Evolutionary conservation across 2,797 vertebrate genomes (phyloP).

Genomic region (Sciurus carolinensis): DNA sequence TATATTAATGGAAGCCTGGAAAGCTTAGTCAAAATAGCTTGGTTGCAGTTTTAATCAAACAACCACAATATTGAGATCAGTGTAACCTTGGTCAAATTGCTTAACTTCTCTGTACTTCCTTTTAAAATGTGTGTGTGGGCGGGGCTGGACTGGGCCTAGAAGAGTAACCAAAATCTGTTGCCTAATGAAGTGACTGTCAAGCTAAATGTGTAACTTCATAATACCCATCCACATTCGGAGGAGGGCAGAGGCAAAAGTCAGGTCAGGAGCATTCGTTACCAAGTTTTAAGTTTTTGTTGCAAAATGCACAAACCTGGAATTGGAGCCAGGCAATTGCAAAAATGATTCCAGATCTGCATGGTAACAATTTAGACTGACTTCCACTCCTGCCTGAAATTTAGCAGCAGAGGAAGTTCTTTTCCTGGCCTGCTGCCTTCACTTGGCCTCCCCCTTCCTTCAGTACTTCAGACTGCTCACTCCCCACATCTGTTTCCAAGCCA

Average conservation of each 20-base stretch:
- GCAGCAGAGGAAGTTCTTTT: constrained; percentile 80
- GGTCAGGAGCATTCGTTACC: constrained; percentile 73
- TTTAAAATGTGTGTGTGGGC: constrained; percentile 42
- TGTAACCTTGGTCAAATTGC: constrained; percentile 70
- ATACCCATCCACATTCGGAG: constrained; percentile 65
- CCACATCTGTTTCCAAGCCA: constrained; percentile 84
- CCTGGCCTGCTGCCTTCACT: constrained; percentile 71
- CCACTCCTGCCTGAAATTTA: constrained; percentile 69
- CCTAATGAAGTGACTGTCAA: constrained; percentile 65
- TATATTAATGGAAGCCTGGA: constrained; percentile 16
- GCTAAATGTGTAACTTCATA: constrained; percentile 70
- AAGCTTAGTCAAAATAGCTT: constrained; percentile 30
- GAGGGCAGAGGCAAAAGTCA: constrained; percentile 84
- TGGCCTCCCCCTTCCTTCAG: constrained; percentile 61
- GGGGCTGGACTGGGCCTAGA: neutral
- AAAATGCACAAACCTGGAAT: constrained; percentile 62
- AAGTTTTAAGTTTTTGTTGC: constrained; percentile 78
- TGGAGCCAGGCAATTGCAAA: constrained; percentile 71
- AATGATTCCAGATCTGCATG: constrained; percentile 64
- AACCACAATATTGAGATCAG: constrained; percentile 56
- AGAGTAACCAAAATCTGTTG: constrained; percentile 24
- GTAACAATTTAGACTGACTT: constrained; percentile 78
- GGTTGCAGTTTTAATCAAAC: constrained; percentile 72
- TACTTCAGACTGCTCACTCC: constrained; percentile 73
- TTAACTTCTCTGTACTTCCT: constrained; percentile 74